Evolutionary conservation across 2,797 vertebrate species (phyloP).

Genomic region (Alca torda): DNA sequence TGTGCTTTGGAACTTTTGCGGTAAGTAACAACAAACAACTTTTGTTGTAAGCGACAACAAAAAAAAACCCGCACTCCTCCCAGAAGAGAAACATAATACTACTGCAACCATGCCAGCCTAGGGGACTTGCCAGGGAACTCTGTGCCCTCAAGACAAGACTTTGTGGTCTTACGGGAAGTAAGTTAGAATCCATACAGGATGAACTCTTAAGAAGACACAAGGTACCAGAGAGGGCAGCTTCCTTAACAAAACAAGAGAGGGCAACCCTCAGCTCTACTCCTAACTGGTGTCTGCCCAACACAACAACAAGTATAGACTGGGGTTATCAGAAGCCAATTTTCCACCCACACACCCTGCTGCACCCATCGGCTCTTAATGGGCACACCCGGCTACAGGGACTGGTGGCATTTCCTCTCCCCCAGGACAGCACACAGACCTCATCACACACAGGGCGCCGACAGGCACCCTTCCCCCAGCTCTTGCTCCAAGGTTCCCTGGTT

Average conservation of each 20-base stretch:
- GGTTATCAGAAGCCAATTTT: background rate
- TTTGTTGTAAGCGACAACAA: no score
- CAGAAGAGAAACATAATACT: background rate
- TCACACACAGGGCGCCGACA: accelerated
- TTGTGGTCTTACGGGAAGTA: background rate
- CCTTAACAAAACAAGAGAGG: background rate
- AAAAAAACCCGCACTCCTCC: no score
- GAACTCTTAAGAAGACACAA: background rate
- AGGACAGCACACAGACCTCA: background rate
- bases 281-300: background rate
- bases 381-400: background rate
- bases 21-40: no score
- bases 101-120: background rate
- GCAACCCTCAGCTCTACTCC: background rate
- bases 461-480: background rate
- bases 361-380: background rate
- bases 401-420: background rate
- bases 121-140: background rate
- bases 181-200: background rate
- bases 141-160: background rate
- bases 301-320: background rate
- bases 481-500: accelerated
- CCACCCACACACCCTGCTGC: background rate
- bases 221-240: background rate
- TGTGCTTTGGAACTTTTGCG: background rate